These are phyloP conservation scores for Pseudococcus longispinus DNA, from an alignment of 2,888 invertebrate genomes.

Conservation along the genomic window DNA sequence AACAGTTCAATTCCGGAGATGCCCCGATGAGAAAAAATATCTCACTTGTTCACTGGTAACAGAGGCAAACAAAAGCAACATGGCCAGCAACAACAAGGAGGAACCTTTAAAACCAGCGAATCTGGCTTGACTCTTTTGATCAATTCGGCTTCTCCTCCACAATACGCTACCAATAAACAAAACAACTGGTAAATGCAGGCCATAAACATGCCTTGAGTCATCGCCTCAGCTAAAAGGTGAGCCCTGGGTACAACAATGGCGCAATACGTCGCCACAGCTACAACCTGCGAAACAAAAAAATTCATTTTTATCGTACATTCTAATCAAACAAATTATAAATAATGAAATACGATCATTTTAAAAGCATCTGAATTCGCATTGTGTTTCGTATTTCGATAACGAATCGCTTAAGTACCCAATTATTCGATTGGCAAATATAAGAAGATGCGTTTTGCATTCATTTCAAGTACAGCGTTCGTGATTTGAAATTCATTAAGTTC, in stretches of 20 bases:
- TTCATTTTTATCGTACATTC: not conserved
- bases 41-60: slow-evolving; percentile 68
- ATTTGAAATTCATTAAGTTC: not conserved
- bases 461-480: not conserved
- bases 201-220: slow-evolving; percentile 75
- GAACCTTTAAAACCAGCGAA: slow-evolving; percentile 69
- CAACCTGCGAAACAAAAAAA: slow-evolving; percentile 64
- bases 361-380: not conserved
- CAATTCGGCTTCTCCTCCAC: slow-evolving; percentile 70
- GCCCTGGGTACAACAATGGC: slow-evolving; percentile 70
- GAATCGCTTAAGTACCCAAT: not conserved
- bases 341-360: no score
- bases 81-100: slow-evolving; percentile 79
- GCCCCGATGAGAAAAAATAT: not conserved
- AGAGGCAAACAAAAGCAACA: slow-evolving; percentile 70
- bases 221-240: slow-evolving; percentile 73
- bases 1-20: not conserved
- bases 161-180: slow-evolving; percentile 72
- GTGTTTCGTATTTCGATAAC: not conserved
- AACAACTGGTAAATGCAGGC: slow-evolving; percentile 75
- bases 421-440: not conserved
- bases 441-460: slow-evolving; percentile 6
- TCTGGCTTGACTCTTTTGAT: slow-evolving; percentile 68
- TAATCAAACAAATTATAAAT: not conserved
- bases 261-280: slow-evolving; percentile 68